Evolutionary conservation across 30 jellyfish, hydroid and myxozoan species (phyloP).

Genomic region (Clytia hemisphaerica): DNA sequence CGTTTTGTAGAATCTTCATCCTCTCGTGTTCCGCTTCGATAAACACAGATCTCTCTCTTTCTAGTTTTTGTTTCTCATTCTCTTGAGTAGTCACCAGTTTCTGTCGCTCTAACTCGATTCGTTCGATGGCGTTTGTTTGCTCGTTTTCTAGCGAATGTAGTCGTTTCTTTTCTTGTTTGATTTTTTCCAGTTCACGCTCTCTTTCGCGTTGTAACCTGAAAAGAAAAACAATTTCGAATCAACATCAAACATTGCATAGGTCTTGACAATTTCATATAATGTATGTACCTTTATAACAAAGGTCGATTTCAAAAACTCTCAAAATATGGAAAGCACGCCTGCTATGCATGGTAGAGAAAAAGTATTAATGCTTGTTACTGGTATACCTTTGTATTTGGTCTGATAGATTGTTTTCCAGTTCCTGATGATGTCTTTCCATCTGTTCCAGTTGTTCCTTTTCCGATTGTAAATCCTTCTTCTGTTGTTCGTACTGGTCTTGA

Average conservation of each 20-base stretch:
- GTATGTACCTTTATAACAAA: too few species aligned
- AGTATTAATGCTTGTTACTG: too few species aligned
- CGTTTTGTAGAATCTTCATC: constrained; percentile 58
- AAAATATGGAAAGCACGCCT: too few species aligned
- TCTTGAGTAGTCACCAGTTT: constrained; percentile 31
- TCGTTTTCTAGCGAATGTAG: constrained; percentile 50
- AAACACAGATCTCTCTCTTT: constrained; percentile 43
- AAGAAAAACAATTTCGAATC: too few species aligned
- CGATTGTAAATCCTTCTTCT: constrained; percentile 58
- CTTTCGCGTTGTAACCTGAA: constrained; percentile 74
- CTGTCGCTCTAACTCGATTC: constrained; percentile 26
- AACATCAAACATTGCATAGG: too few species aligned
- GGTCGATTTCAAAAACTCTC: too few species aligned
- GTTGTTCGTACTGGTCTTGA: constrained; percentile 60
- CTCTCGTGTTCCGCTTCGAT: constrained; percentile 64
- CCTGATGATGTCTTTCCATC: constrained; percentile 75
- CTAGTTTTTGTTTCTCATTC: constrained; percentile 71
- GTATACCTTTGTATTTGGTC: constrained; percentile 58
- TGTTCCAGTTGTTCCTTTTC: constrained; percentile 81
- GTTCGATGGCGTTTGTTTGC: constrained; percentile 16
- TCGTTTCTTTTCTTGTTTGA: constrained; percentile 61
- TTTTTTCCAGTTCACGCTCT: constrained; percentile 57
- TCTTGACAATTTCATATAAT: too few species aligned
- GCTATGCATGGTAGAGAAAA: too few species aligned
- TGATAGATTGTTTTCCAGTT: constrained; percentile 53